Evolutionary conservation across 2,888 invertebrate species (phyloP), one percentile per base, ranked within the genome.

Genomic region (Deilephila elpenor): DNA sequence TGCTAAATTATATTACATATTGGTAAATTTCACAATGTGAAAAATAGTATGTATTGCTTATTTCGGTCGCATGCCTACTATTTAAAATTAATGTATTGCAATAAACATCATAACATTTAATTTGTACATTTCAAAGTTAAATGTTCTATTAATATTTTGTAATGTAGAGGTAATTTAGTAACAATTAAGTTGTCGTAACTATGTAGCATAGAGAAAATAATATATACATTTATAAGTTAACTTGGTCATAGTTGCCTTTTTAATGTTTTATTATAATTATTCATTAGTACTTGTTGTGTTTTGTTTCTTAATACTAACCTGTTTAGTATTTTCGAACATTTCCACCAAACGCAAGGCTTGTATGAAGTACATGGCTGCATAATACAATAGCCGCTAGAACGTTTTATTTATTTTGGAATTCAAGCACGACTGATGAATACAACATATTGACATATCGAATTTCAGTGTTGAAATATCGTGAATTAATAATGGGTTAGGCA

Each of bases 261-360:
- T 25, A 60, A 60, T 29, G 56, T 60, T 60, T 60, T 60, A 60
- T 32, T 60, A 60, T 60, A 60, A 17, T 25, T 59, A 60, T 60
- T 17, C 29, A 32, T 11, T 29, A 25, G 17, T 29, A 14, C 17
- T 60, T 32, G 29, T 60, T 8, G 6, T 60, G 32, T 60, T 60
- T 60, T 29, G 5, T 29, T 25, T 25, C 29, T 17, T 29, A 11
- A 29, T 5, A 29, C 25, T 29, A 29, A 25, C 14, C 11, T 20
- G 20, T 20, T 20, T 5, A 8, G 11, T 8, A 59, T 59, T 60
- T 32, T 14, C 11, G 60, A n/a, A 56, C 7, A 56, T 5, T 56
- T n/a, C n/a, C n/a, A 56, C 4, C 0, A 5, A 56, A 56, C 44
- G 3, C 11, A 14, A 44, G 3, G 11, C 32, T 32, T 44, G 44